Evolutionary conservation across 2,888 invertebrate species (phyloP).

Genomic region (Aporophyla lueneburgensis): DNA sequence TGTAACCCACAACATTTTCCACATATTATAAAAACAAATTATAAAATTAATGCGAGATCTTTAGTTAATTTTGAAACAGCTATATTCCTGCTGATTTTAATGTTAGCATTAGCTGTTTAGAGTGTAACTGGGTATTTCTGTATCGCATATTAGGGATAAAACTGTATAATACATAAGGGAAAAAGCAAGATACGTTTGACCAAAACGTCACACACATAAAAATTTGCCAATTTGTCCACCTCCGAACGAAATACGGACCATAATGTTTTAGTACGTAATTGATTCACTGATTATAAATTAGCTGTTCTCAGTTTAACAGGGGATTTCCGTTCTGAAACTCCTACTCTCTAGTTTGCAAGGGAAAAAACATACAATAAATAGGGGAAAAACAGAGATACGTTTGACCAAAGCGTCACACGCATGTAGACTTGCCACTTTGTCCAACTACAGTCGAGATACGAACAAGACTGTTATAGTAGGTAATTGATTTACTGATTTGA

Average conservation of each 20-base stretch:
- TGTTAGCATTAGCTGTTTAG: not conserved
- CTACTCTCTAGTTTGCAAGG: not conserved
- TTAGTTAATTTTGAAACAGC: not conserved
- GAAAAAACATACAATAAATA: not conserved
- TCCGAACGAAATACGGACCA: not conserved
- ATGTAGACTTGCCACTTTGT: not conserved
- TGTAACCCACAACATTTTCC: too few relatives aligned
- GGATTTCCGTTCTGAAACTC: too few relatives aligned
- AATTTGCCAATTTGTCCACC: not conserved
- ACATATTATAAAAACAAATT: too few relatives aligned
- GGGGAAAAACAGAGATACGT: not conserved
- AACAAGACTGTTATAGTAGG: constrained; percentile 4
- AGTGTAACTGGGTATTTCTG: not conserved
- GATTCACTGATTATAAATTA: too few relatives aligned
- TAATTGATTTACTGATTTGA: not conserved
- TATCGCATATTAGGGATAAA: not conserved
- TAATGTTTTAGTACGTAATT: too few relatives aligned
- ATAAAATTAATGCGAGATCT: too few relatives aligned
- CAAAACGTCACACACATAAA: not conserved
- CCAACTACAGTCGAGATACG: not conserved
- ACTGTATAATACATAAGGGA: too few relatives aligned
- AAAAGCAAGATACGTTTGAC: not conserved
- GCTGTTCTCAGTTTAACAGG: too few relatives aligned
- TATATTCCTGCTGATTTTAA: not conserved
- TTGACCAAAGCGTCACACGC: not conserved